phyloP scores from a whole-genome alignment of 2,113 vertebrate species.

The Ursus arctos region DNA sequence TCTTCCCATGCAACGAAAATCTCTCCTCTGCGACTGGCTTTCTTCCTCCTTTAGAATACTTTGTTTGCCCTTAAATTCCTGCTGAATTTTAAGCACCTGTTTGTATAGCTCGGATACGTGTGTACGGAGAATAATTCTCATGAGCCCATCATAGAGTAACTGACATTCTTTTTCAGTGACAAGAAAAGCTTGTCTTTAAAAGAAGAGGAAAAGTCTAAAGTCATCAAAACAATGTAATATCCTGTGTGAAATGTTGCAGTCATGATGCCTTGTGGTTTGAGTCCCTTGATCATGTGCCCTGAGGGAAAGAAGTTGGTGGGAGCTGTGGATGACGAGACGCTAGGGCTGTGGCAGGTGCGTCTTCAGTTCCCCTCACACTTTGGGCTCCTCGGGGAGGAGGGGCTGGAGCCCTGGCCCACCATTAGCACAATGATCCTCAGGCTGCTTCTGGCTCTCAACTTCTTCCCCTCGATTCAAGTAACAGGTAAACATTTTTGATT shows the following conservation, averaged over 20 bases:
- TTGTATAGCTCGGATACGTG: background rate
- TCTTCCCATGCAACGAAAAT: background rate
- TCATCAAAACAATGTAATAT: constrained; percentile 85
- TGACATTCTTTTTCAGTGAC: background rate
- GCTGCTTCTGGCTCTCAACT: constrained; percentile 85
- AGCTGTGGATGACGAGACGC: constrained; percentile 47
- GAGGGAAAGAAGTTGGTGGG: constrained; percentile 64
- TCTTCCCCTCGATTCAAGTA: constrained; percentile 84
- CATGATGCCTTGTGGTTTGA: constrained; percentile 79
- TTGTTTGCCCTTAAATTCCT: background rate
- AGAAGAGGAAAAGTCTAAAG: constrained; percentile 80
- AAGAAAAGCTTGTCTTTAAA: constrained; percentile 66
- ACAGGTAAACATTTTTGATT: constrained; percentile 84
- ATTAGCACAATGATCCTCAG: constrained; percentile 82
- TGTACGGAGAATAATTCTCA: background rate
- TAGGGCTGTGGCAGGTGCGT: constrained; percentile 35
- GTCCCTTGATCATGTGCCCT: constrained; percentile 73
- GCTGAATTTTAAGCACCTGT: background rate
- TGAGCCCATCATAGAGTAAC: background rate
- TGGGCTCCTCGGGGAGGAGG: constrained; percentile 74
- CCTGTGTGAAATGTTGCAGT: constrained; percentile 82
- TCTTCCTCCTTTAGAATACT: background rate
- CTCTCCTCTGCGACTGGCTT: background rate
- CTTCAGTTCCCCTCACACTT: background rate
- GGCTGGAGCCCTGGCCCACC: constrained; percentile 61